Conservation (phyloP, 2,888 invertebrate genomes). For the Serrognathus titanus region DNA sequence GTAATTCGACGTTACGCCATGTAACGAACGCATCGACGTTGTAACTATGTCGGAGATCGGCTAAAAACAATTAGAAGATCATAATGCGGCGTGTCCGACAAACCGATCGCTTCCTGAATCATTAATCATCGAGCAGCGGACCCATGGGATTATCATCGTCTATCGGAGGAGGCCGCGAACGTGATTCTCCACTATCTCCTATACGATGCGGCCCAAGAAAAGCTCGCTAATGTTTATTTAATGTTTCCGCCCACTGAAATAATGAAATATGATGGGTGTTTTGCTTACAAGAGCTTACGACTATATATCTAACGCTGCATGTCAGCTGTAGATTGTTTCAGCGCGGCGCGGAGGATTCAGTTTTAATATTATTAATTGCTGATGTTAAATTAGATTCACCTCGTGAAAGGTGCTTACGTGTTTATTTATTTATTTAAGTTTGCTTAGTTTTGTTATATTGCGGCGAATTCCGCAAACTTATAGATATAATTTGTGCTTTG, state of each 20-base stretch:
- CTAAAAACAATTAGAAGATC: constrained; percentile 40
- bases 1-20: constrained; percentile 30
- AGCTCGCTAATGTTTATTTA: constrained; percentile 13
- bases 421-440: too few relatives aligned
- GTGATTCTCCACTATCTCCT: constrained; percentile 1
- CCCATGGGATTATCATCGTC: constrained; percentile 12
- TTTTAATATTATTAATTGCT: constrained; percentile 10
- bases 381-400: neutral
- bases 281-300: constrained; percentile 15
- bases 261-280: constrained; percentile 17
- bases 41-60: constrained; percentile 19
- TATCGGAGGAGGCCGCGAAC: constrained; percentile 13
- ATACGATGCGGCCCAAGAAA: neutral
- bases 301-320: constrained; percentile 14
- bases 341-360: constrained; percentile 3
- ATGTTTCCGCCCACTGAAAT: constrained; percentile 9
- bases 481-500: too few relatives aligned
- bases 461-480: too few relatives aligned
- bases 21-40: constrained; percentile 22
- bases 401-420: too few relatives aligned
- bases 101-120: constrained; percentile 44
- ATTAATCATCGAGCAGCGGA: constrained; percentile 37
- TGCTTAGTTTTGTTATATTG: too few relatives aligned
- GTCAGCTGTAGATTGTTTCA: constrained; percentile 14
- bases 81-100: constrained; percentile 39